Evolutionary conservation across 1,140 invertebrate genomes (phyloP).

Genomic region (Chionoecetes opilio): DNA sequence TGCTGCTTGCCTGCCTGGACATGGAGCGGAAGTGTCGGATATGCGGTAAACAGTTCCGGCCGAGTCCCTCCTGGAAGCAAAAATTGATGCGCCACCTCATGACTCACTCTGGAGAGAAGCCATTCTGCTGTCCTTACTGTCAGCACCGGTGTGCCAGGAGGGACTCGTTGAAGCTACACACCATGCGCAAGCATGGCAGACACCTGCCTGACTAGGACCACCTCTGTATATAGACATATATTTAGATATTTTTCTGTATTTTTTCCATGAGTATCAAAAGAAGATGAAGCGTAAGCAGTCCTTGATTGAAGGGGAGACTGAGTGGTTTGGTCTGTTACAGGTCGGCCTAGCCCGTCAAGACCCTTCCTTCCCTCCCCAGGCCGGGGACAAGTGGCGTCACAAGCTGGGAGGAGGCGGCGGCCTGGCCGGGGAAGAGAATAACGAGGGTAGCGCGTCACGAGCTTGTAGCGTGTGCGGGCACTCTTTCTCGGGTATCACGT

Average conservation of each 20-base stretch:
- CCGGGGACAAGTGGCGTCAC: slow-evolving; percentile 67
- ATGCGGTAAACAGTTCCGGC: slow-evolving; percentile 81
- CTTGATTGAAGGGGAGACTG: slow-evolving; percentile 58
- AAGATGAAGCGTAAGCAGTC: slow-evolving; percentile 55
- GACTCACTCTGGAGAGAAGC: slow-evolving; percentile 81
- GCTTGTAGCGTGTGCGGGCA: slow-evolving; percentile 72
- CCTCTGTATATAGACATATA: background rate
- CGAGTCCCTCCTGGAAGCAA: slow-evolving; percentile 80
- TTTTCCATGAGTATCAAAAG: slow-evolving; percentile 44
- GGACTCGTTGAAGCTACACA: slow-evolving; percentile 80
- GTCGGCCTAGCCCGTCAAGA: slow-evolving; percentile 75
- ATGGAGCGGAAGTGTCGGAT: slow-evolving; percentile 77
- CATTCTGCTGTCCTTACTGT: slow-evolving; percentile 80
- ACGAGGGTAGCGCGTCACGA: slow-evolving; percentile 37
- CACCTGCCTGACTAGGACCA: slow-evolving; percentile 58
- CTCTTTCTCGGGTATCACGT: slow-evolving; percentile 70
- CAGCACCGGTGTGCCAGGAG: slow-evolving; percentile 80
- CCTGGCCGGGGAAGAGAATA: slow-evolving; percentile 63
- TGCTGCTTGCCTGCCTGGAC: slow-evolving; percentile 78
- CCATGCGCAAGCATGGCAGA: slow-evolving; percentile 75
- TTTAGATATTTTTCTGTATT: slow-evolving; percentile 13
- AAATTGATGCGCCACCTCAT: slow-evolving; percentile 80
- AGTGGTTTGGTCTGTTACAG: slow-evolving; percentile 77
- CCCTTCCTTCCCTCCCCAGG: slow-evolving; percentile 54
- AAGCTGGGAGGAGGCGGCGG: slow-evolving; percentile 53